Percentiles rank a stretch among this genome's conserved stretches.
These are phyloP conservation scores for Gallinago solitaria DNA, from an alignment of 2,797 vertebrate species.

Conservation along the genomic window DNA sequence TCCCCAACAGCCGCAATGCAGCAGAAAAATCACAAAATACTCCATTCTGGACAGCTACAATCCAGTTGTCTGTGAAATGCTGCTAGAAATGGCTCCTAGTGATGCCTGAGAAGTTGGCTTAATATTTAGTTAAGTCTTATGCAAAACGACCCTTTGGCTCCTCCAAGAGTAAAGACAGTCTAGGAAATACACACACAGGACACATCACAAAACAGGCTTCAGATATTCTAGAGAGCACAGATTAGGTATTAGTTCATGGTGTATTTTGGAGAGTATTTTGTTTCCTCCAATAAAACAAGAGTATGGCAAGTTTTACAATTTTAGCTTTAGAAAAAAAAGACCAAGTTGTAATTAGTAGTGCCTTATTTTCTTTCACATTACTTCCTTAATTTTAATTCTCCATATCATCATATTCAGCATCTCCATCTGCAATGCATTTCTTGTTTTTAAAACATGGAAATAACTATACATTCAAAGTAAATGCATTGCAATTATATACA, in stretches of 20 bases:
- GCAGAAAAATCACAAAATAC: accelerated
- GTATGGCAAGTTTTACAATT: background rate
- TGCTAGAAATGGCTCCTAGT: background rate
- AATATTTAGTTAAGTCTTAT: background rate
- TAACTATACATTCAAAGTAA: background rate
- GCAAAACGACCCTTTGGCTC: background rate
- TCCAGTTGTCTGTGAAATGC: background rate
- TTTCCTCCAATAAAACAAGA: background rate
- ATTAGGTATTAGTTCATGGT: background rate
- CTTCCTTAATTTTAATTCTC: background rate
- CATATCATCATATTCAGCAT: background rate
- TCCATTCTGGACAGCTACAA: background rate
- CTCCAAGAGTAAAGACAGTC: background rate
- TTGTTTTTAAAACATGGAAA: background rate
- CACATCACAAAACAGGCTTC: background rate
- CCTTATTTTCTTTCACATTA: background rate
- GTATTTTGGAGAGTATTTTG: background rate
- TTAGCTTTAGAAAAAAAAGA: background rate
- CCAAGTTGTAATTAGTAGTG: background rate
- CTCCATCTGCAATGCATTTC: background rate
- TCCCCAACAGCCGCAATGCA: background rate
- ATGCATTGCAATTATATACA: background rate
- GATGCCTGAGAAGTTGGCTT: background rate
- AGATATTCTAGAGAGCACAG: background rate
- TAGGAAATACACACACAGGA: background rate